A percentile compares a stretch with the other conserved stretches of the same genome.
Evolutionary conservation across 2,113 vertebrate species (phyloP).

Genomic region (Edolisoma coerulescens): DNA sequence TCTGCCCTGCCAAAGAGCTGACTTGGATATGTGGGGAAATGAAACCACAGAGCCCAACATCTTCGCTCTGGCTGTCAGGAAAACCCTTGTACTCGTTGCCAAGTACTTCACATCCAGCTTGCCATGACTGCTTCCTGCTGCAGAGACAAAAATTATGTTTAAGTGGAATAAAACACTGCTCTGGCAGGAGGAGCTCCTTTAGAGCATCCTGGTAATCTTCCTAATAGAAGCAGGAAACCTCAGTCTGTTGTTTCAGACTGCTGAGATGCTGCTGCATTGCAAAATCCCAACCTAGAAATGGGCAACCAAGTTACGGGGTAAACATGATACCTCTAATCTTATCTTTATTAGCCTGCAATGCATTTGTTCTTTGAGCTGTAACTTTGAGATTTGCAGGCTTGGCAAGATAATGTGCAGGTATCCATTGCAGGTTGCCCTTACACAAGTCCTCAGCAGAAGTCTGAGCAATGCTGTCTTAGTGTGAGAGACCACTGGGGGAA

Average conservation of each 20-base stretch:
- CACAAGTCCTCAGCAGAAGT: neutral
- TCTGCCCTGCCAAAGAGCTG: neutral
- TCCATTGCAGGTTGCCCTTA: neutral
- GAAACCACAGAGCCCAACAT: neutral
- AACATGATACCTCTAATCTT: neutral
- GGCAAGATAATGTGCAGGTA: neutral
- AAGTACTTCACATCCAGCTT: neutral
- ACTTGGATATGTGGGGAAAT: neutral
- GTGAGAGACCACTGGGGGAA: neutral
- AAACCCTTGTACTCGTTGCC: constrained; percentile 2
- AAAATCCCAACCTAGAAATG: neutral
- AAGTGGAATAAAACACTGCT: neutral
- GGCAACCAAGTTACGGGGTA: neutral
- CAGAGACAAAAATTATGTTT: neutral
- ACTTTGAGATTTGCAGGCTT: neutral
- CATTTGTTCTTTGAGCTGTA: neutral
- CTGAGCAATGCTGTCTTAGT: constrained; percentile 1
- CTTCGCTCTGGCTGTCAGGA: neutral
- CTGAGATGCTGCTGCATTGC: neutral
- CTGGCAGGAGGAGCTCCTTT: neutral
- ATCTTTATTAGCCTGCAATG: neutral
- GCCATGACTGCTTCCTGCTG: neutral
- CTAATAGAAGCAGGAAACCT: neutral
- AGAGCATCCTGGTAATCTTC: neutral
- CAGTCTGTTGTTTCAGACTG: neutral